These are phyloP conservation scores for Camelus dromedarius DNA, from an alignment of 2,113 vertebrate species.

Conservation along the genomic window DNA sequence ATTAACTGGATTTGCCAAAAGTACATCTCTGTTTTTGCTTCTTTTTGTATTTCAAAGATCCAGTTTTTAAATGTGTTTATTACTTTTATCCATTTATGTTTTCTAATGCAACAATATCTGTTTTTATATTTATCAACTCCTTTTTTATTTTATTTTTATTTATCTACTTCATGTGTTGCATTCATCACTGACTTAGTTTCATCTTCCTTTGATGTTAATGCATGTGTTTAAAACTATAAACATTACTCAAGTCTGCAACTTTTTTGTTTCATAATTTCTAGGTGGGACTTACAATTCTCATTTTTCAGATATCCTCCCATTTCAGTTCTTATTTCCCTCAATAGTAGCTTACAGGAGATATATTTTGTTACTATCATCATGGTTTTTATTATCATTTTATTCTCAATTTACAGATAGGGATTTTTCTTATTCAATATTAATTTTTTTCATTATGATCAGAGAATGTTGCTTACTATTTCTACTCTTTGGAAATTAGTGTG, in stretches of 20 bases:
- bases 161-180: not conserved
- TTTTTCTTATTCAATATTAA: not conserved
- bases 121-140: not conserved
- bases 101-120: not conserved
- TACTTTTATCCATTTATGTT: not conserved
- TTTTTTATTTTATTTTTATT: not conserved
- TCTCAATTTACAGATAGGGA: not conserved
- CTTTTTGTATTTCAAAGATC: not conserved
- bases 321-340: not conserved
- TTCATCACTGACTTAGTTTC: too few relatives aligned
- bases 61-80: not conserved
- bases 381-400: not conserved
- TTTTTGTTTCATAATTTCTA: not conserved
- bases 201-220: not conserved
- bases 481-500: not conserved
- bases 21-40: too few relatives aligned
- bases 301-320: not conserved
- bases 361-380: not conserved
- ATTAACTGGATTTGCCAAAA: not conserved
- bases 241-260: not conserved
- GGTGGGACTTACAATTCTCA: too few relatives aligned
- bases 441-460: not conserved
- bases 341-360: not conserved
- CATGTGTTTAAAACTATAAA: not conserved
- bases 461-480: not conserved